Conservation (phyloP, 1,140 invertebrate species). For the Hycleus phaleratus region DNA sequence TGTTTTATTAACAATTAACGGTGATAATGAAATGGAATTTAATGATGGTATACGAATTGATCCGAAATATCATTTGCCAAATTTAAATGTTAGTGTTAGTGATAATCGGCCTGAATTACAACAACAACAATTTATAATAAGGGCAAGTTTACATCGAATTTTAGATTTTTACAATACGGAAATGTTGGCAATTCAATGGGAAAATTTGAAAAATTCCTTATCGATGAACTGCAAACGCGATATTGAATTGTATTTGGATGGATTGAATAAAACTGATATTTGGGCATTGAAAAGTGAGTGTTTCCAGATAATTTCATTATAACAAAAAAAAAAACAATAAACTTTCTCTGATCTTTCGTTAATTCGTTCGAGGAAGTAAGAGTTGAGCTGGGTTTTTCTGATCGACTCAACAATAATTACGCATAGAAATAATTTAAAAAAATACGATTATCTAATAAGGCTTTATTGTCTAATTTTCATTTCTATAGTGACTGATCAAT, state of each 20-base stretch:
- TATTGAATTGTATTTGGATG: slow-evolving; percentile 55
- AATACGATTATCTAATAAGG: too few species aligned
- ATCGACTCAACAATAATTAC: neutral
- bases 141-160: slow-evolving; percentile 36
- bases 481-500: too few species aligned
- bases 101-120: neutral
- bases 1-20: neutral
- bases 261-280: slow-evolving; percentile 49
- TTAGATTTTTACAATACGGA: slow-evolving; percentile 45
- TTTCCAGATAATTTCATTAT: neutral
- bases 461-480: too few species aligned
- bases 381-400: neutral
- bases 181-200: slow-evolving; percentile 41
- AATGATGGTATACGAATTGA: slow-evolving; percentile 21
- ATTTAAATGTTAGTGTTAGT: slow-evolving; percentile 21
- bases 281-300: slow-evolving; percentile 70
- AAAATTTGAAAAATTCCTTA: slow-evolving; percentile 32
- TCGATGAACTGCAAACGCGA: slow-evolving; percentile 48
- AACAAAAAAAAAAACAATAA: neutral
- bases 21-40: slow-evolving; percentile 20
- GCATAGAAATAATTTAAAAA: too few species aligned
- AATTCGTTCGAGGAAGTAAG: neutral
- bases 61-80: slow-evolving; percentile 22
- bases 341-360: neutral
- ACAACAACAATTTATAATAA: slow-evolving; percentile 21